phyloP scores from a whole-genome alignment of 2,888 invertebrate genomes.

The Neoaliturus tenellus region DNA sequence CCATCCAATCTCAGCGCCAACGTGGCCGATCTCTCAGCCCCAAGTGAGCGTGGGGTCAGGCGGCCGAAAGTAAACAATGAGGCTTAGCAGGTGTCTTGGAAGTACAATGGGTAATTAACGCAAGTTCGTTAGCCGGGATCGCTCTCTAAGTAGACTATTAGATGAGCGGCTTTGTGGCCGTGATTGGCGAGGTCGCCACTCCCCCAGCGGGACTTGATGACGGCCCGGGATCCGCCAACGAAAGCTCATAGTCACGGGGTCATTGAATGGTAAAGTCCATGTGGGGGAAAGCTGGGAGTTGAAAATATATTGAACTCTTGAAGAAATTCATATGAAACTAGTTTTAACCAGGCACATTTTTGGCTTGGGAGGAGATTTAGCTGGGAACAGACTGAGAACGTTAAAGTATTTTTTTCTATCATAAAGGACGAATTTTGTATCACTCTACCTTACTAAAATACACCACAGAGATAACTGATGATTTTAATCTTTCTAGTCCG shows the following conservation, averaged over 20 bases:
- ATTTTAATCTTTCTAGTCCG: too few species aligned
- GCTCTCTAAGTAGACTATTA: constrained; percentile 54
- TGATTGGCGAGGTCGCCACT: constrained; percentile 41
- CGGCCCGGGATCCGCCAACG: background rate
- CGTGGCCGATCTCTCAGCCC: background rate
- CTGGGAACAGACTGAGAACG: too few species aligned
- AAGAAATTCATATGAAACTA: too few species aligned
- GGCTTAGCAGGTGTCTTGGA: constrained; percentile 44
- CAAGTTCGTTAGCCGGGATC: constrained; percentile 53
- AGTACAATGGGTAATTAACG: constrained; percentile 48
- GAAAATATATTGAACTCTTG: too few species aligned
- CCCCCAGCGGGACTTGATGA: constrained; percentile 18
- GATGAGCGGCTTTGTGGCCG: constrained; percentile 36
- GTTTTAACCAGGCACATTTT: too few species aligned
- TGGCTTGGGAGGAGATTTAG: too few species aligned
- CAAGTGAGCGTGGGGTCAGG: background rate
- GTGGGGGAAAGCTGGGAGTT: too few species aligned
- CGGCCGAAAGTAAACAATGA: constrained; percentile 50
- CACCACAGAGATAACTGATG: too few species aligned
- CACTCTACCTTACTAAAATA: too few species aligned
- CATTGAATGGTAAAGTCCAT: background rate
- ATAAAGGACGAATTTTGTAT: too few species aligned
- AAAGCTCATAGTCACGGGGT: background rate
- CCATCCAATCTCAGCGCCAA: background rate
- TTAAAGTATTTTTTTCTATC: too few species aligned